Evolutionary conservation across 2,797 vertebrate species (phyloP).

Genomic region (Ara ararauna): DNA sequence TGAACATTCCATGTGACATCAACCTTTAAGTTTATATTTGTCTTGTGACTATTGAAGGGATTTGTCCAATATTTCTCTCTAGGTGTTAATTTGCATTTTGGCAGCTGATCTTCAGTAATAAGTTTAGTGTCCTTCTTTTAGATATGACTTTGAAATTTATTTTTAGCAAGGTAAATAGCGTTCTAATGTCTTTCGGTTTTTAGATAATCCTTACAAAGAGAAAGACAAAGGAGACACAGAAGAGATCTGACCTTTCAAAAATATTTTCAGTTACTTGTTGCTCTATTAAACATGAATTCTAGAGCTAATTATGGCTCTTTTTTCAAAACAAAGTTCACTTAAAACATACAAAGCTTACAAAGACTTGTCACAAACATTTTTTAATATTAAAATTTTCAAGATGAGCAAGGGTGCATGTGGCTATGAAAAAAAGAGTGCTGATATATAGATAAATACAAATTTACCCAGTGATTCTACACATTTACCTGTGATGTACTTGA

Average conservation of each 20-base stretch:
- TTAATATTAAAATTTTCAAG: background rate
- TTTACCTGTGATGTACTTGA: background rate
- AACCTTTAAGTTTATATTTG: conserved; percentile 25
- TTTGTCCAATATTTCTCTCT: conserved; percentile 34
- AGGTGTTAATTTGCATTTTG: conserved; percentile 66
- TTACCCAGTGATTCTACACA: fast-evolving
- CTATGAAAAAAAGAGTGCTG: background rate
- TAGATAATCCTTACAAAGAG: conserved; percentile 20
- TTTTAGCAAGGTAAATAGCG: conserved; percentile 70
- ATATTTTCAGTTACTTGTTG: conserved; percentile 34
- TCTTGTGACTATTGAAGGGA: conserved; percentile 3
- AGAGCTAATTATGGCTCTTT: conserved; percentile 13
- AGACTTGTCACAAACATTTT: background rate
- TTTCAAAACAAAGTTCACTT: background rate
- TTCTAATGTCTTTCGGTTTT: conserved; percentile 52
- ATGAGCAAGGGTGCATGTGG: background rate
- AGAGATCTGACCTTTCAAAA: conserved; percentile 58
- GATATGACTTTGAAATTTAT: conserved; percentile 72
- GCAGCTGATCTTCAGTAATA: conserved; percentile 52
- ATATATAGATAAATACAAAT: background rate
- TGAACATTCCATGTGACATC: background rate
- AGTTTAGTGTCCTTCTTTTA: conserved; percentile 43
- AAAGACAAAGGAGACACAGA: background rate
- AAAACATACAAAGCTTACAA: background rate
- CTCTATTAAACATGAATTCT: conserved; percentile 20